phyloP scores from a whole-genome alignment of 2,888 invertebrate genomes.

The Oscheius sp. region DNA sequence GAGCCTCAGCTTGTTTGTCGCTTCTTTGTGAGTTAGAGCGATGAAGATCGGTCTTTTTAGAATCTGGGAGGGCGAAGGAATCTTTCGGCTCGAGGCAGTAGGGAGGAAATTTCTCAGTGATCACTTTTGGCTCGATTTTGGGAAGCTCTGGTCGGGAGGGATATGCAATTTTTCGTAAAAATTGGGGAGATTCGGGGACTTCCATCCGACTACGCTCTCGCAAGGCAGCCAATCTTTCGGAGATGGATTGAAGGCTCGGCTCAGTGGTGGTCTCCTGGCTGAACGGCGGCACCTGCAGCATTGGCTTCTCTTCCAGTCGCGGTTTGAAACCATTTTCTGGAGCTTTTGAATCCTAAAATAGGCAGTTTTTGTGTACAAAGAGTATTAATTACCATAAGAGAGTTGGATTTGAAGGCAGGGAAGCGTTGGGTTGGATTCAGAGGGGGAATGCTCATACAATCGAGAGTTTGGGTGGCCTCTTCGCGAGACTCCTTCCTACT shows the following conservation, averaged over 20 bases:
- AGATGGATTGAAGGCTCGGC: conserved; percentile 24
- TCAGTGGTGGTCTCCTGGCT: conserved; percentile 16
- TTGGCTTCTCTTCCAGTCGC: conserved; percentile 33
- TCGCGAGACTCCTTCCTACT: conserved; percentile 45
- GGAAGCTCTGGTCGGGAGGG: not conserved
- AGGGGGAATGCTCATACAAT: conserved; percentile 6
- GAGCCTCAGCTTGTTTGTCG: not conserved
- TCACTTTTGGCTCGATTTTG: conserved; percentile 2
- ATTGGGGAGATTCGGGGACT: conserved; percentile 10
- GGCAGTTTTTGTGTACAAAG: not conserved
- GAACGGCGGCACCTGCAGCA: conserved; percentile 36
- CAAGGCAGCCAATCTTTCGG: conserved; percentile 10
- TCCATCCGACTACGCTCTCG: conserved; percentile 4
- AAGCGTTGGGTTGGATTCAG: conserved; percentile 23
- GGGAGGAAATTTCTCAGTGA: conserved; percentile 16
- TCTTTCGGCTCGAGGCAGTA: conserved; percentile 30
- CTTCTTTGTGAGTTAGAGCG: conserved; percentile 42
- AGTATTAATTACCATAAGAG: not conserved
- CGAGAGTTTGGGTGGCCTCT: conserved; percentile 49
- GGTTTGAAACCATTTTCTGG: not conserved
- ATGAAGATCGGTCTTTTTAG: conserved; percentile 39
- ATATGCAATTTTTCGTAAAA: not conserved
- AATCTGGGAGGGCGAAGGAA: not conserved
- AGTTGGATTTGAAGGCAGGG: conserved; percentile 40
- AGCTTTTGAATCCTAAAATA: not conserved